Percentiles rank a stretch among this genome's conserved stretches.
Evolutionary conservation across 2,113 vertebrate species (phyloP).

Genomic region (Mus musculus): GRCm39 chr11:45611001-45611500

Average conservation of each 20-base stretch:
- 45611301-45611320: background rate
- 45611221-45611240: background rate
- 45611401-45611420: constrained; percentile 3
- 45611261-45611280: background rate
- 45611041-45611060: too few species aligned
- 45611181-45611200: background rate
- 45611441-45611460: too few species aligned
- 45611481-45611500: background rate
- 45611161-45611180: too few species aligned
- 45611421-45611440: background rate
- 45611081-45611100: too few species aligned
- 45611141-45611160: too few species aligned
- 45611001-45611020: too few species aligned
- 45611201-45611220: background rate
- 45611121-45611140: too few species aligned
- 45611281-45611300: background rate
- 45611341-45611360: background rate
- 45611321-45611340: background rate
- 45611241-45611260: background rate
- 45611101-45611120: too few species aligned
- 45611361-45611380: background rate
- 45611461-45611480: background rate
- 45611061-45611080: too few species aligned
- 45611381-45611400: background rate
- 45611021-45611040: too few species aligned